Evolutionary conservation across 2,797 vertebrate species (phyloP).

Genomic region (Gymnocypris eckloni): DNA sequence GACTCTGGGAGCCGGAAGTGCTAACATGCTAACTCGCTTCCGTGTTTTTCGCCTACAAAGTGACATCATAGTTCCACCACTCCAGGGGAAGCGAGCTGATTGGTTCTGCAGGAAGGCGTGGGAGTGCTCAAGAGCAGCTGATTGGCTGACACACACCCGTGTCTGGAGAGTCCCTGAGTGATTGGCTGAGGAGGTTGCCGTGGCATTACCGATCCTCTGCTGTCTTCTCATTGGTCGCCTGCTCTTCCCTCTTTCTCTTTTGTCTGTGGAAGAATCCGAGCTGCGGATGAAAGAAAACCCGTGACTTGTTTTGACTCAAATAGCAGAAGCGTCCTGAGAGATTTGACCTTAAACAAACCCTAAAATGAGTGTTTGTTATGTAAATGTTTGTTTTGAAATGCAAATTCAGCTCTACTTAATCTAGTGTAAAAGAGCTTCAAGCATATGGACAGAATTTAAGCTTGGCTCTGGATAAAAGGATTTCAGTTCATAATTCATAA

Average conservation of each 20-base stretch:
- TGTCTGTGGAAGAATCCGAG: conserved; percentile 92
- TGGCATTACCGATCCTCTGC: conserved; percentile 74
- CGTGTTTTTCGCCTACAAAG: too few species aligned
- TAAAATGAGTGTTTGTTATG: not conserved
- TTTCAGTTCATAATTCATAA: not conserved
- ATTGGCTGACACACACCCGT: conserved; percentile 48
- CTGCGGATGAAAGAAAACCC: conserved; percentile 70
- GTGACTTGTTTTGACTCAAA: conserved; percentile 16
- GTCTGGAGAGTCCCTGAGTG: conserved; percentile 71
- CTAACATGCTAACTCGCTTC: too few species aligned
- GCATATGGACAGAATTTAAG: not conserved
- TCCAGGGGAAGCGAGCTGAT: not conserved
- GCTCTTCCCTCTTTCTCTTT: conserved; percentile 72
- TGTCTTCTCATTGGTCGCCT: conserved; percentile 74
- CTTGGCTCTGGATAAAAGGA: not conserved
- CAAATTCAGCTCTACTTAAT: not conserved
- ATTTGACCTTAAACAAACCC: not conserved
- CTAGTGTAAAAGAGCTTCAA: not conserved
- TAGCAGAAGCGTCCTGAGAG: not conserved
- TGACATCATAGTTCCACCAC: too few species aligned
- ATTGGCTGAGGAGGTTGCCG: conserved; percentile 46
- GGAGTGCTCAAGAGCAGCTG: conserved; percentile 53
- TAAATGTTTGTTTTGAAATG: not conserved
- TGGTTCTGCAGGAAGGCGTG: conserved; percentile 48
- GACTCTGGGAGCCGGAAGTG: too few species aligned